Evolutionary conservation across 2,888 invertebrate species (phyloP).

Genomic region (Lasioglossum marginatum): DNA sequence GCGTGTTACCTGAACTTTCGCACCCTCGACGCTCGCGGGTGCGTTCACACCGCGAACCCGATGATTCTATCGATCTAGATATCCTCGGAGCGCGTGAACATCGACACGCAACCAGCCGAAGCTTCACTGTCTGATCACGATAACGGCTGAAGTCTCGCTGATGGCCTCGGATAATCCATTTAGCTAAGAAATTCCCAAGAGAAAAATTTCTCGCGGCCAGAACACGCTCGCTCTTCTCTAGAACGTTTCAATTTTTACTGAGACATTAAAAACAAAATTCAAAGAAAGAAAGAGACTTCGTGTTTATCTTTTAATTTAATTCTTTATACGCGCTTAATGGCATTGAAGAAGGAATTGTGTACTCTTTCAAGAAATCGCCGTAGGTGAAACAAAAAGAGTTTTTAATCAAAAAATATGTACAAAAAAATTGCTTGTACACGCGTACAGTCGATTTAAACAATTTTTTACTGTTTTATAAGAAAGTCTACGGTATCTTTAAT

Average conservation of each 20-base stretch:
- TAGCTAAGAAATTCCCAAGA: slow-evolving; percentile 2
- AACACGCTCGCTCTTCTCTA: background rate
- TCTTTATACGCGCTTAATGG: background rate
- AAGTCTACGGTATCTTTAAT: too few relatives aligned
- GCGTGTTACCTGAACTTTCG: slow-evolving; percentile 32
- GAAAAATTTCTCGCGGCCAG: background rate
- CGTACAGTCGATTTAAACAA: too few relatives aligned
- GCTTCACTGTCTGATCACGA: slow-evolving; percentile 9
- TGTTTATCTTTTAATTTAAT: background rate
- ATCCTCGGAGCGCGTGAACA: slow-evolving; percentile 13
- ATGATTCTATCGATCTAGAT: slow-evolving; percentile 29
- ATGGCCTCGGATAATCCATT: background rate
- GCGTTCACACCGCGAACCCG: slow-evolving; percentile 26
- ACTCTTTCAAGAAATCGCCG: background rate
- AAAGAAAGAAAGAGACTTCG: background rate
- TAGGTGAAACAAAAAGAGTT: too few relatives aligned
- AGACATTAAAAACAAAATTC: background rate
- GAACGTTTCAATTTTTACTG: background rate
- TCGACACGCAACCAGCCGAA: slow-evolving; percentile 13
- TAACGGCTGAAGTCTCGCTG: background rate
- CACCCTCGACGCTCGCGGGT: slow-evolving; percentile 25
- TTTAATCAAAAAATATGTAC: too few relatives aligned
- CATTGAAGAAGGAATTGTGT: background rate
- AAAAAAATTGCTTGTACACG: too few relatives aligned
- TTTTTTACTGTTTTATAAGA: too few relatives aligned